phyloP scores from a whole-genome alignment of 2,113 vertebrate species.

The Megaleporinus macrocephalus region DNA sequence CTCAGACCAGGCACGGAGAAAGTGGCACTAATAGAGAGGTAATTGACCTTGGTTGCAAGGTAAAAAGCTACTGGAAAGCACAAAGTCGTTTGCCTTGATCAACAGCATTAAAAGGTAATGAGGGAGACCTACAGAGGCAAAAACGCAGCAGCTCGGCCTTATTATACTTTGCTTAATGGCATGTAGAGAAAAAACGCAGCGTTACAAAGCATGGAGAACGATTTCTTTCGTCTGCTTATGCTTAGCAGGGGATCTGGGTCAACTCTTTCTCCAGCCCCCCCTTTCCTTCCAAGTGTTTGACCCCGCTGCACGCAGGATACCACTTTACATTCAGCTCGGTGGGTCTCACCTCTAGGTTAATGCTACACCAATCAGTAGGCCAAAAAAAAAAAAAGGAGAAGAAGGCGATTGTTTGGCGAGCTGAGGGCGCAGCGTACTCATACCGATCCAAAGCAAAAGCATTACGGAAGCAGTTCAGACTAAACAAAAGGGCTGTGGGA shows the following conservation, averaged over 20 bases:
- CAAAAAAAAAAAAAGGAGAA: too few relatives aligned
- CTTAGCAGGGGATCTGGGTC: conserved; percentile 28
- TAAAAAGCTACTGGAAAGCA: conserved; percentile 42
- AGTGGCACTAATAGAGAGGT: conserved; percentile 49
- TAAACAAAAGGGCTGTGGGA: conserved; percentile 10
- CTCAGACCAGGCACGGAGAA: conserved; percentile 4
- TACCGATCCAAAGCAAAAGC: conserved; percentile 20
- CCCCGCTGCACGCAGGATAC: conserved; percentile 17
- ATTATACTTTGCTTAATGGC: conserved; percentile 50
- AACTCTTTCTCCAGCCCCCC: background rate
- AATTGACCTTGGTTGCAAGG: conserved; percentile 55
- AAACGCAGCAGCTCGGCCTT: conserved; percentile 50
- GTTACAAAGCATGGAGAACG: conserved; percentile 23
- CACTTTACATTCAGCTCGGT: conserved; percentile 36
- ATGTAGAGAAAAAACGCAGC: background rate
- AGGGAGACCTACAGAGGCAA: conserved; percentile 52
- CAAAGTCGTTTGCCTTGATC: conserved; percentile 59
- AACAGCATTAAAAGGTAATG: conserved; percentile 69
- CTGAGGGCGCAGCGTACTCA: background rate
- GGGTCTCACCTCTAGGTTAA: conserved; percentile 1
- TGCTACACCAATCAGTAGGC: conserved; percentile 13
- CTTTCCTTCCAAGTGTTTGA: background rate
- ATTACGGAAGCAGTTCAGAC: background rate
- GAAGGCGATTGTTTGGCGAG: conserved; percentile 14
- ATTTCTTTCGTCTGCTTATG: background rate